Base-by-base conservation (phyloP, 2,797 vertebrate genomes). In the Eospalax fontanierii region DNA sequence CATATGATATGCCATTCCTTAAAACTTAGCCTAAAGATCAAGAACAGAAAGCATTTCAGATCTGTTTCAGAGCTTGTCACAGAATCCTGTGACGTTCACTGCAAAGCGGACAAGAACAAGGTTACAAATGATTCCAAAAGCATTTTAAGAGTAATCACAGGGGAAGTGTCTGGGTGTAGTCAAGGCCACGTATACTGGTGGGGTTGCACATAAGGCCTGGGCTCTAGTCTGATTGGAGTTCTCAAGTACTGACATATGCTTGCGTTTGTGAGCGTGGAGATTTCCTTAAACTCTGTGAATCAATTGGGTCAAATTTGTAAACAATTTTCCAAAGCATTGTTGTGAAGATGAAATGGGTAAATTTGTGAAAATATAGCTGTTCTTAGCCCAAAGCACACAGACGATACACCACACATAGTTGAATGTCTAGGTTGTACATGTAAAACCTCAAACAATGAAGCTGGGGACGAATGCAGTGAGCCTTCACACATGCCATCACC, bases 21-120 rank as follows among this genome's bases (percentile, higher is more conserved):
- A 87, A 94, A 89, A 57, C 50, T 4, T 35, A 61, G 38, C 54
- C 94, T 84, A 59, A 89, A 91, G 28, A 50, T 92, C 82, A 91
- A 92, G 68, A 87, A 70, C 8, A 76, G 63, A 43, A 87, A 71
- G 19, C 15, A 33, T 79, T 46, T 89, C 28, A 40, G 50, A 74
- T 70, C 65, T 50, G n/a, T 76, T 92, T 89, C 33, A 93, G 24
- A 83, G 38, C 3, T 21, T 33, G n/a, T 46, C 74, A 43, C 19
- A 43, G n/a, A 82, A 76, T 2, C 66, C 16, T 6, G 43, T 4
- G 50, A 89, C 87, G 35, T 65, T 14, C 30, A 76, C 3, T 30
- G 1, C 3, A 83, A 63, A 10, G 19, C 68, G 38, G 70, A 24
- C 12, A 71, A 9, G n/a, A 82, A 79, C 5, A 40, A 73, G 16